Evolutionary conservation across 1,140 invertebrate genomes (phyloP).

Genomic region (Nilaparvata lugens): DNA sequence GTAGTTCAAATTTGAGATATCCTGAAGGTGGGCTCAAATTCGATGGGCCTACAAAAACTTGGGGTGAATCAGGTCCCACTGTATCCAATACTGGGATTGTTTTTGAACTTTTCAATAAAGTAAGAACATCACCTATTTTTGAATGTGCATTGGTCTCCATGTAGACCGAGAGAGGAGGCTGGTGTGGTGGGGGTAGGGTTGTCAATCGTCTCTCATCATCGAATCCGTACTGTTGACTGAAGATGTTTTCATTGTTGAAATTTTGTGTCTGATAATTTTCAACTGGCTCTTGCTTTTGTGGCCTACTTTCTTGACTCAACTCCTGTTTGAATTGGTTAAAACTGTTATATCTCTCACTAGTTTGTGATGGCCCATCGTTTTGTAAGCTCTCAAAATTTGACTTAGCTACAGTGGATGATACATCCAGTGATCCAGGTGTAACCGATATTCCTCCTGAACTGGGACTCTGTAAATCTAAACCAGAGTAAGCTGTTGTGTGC

Average conservation of each 20-base stretch:
- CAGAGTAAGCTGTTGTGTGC: not conserved
- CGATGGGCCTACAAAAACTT: slow-evolving; percentile 70
- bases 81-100: slow-evolving; percentile 66
- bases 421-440: too few species aligned
- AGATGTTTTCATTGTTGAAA: too few species aligned
- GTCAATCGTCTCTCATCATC: slow-evolving; percentile 31
- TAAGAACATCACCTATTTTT: slow-evolving; percentile 57
- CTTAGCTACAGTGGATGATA: too few species aligned
- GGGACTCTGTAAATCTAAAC: not conserved
- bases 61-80: slow-evolving; percentile 51
- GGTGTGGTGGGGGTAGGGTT: slow-evolving; percentile 49
- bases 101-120: slow-evolving; percentile 54
- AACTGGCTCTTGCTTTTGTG: slow-evolving; percentile 2
- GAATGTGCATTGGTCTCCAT: slow-evolving; percentile 45
- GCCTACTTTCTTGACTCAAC: not conserved
- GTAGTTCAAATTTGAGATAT: slow-evolving; percentile 70
- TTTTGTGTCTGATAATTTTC: not conserved
- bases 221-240: not conserved
- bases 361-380: not conserved
- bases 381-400: not conserved
- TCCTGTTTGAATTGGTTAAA: not conserved
- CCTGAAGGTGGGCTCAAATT: slow-evolving; percentile 55
- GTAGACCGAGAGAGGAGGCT: slow-evolving; percentile 70
- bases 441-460: not conserved
- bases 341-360: slow-evolving; percentile 6